Evolutionary conservation across 2,113 vertebrate genomes (phyloP), one percentile per base, ranked within the genome.

Genomic region (Ardeotis arabs): DNA sequence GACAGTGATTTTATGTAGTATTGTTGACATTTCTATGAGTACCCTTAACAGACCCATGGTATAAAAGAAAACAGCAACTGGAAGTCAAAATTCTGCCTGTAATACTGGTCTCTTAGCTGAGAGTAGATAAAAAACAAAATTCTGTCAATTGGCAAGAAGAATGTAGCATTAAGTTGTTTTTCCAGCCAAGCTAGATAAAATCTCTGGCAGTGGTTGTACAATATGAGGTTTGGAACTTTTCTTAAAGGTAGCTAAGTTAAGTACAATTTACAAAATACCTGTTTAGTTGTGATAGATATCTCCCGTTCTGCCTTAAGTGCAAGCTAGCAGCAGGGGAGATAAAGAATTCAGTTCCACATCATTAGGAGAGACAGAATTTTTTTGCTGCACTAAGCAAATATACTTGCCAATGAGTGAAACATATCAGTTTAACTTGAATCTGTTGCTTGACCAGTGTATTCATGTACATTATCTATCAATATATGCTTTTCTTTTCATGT

Each of bases 81-180:
- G n/a, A 72, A 88, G 25, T 81, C 37, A 70, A 74, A 92, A 80
- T 94, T 78, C 81, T 87, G 39, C 66, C 44, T 78, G 41, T 55
- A 81, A 59, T 62, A 63, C 22, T 63, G 39, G 33, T 19, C 19
- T 84, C 28, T 59, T 62, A 75, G 29, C 52, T 75, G 60, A 47
- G 35, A 81, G 45, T 9, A 80, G 68, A 47, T 49, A 63, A 68
- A 92, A 88, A 49, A 0, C 12, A 80, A 83, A 87, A 78, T 81
- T 88, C 60, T 94, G 49, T 73, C 96, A 79, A 95, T 89, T 90
- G 95, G 68, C 86, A 77, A 93, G 60, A 95, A 89, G 83, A 96
- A 96, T 75, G 72, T 64, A 94, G 33, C 27, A 96, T 92, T 89
- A 96, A 80, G 60, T 92, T 87, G 72, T 94, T 96, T 95, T 90